phyloP scores from a whole-genome alignment of 2,797 vertebrate species.

The Pagetopsis macropterus region DNA sequence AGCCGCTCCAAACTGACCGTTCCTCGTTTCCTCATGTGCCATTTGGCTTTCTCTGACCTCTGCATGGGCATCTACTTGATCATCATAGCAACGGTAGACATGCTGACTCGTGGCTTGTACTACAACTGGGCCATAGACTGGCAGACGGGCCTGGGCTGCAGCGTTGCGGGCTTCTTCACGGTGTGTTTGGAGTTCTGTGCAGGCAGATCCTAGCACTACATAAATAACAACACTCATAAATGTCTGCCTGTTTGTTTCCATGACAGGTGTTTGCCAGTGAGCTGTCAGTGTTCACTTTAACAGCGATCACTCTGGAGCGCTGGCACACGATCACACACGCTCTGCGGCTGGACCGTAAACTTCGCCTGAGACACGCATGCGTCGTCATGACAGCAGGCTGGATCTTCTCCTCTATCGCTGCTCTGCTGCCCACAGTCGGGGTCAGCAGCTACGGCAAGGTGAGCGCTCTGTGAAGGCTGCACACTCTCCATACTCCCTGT shows the following conservation, averaged over 20 bases:
- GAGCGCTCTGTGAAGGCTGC: not conserved
- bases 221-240: not conserved
- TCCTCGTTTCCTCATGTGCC: conserved; percentile 97
- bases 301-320: conserved; percentile 93
- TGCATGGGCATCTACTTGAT: conserved; percentile 96
- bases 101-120: conserved; percentile 89
- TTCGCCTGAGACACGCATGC: conserved; percentile 89
- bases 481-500: not conserved
- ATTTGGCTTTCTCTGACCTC: conserved; percentile 95
- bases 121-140: conserved; percentile 95
- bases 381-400: conserved; percentile 89
- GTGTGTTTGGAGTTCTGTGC: conserved; percentile 57
- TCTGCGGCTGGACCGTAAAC: conserved; percentile 90
- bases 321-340: conserved; percentile 98
- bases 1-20: conserved; percentile 93
- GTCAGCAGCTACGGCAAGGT: conserved; percentile 96
- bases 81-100: conserved; percentile 91
- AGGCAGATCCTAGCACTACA: not conserved
- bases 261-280: conserved; percentile 93
- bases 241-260: not conserved
- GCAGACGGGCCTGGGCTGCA: conserved; percentile 93
- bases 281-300: conserved; percentile 94
- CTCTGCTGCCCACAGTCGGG: conserved; percentile 89
- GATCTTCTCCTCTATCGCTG: conserved; percentile 87
- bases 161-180: conserved; percentile 91